phyloP scores from a whole-genome alignment of 2,797 vertebrate species.

The Sebastes kiyomatsui region DNA sequence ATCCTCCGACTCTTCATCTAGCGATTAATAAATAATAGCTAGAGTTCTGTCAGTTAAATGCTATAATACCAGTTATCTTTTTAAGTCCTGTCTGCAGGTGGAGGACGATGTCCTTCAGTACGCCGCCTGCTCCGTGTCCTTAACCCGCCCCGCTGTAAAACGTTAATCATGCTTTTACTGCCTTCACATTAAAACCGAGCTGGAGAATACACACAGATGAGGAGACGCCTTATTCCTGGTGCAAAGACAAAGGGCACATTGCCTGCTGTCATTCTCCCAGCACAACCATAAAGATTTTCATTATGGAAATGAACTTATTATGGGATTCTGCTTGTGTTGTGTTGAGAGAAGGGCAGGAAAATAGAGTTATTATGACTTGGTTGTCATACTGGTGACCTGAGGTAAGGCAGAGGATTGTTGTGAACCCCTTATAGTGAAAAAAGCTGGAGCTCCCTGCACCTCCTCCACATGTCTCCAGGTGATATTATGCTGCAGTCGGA shows the following conservation, averaged over 20 bases:
- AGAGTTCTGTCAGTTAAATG: not conserved
- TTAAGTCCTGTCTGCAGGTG: not conserved
- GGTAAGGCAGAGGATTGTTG: not conserved
- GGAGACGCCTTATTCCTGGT: conserved; percentile 10
- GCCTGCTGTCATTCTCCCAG: conserved; percentile 26
- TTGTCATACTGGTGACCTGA: not conserved
- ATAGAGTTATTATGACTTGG: conserved; percentile 14
- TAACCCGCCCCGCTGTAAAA: not conserved
- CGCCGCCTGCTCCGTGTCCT: not conserved
- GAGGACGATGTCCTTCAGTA: not conserved
- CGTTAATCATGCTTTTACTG: conserved; percentile 23
- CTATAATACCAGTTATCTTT: not conserved
- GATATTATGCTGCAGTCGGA: not conserved
- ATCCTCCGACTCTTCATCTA: not conserved
- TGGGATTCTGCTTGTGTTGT: conserved; percentile 10
- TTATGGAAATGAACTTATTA: conserved; percentile 20
- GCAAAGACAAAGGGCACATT: conserved; percentile 29
- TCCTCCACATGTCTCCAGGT: not conserved
- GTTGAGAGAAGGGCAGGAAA: not conserved
- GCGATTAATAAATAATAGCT: not conserved
- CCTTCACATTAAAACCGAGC: conserved; percentile 13
- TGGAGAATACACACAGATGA: conserved; percentile 4
- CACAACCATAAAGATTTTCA: conserved; percentile 17
- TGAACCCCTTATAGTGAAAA: not conserved
- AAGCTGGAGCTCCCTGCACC: not conserved